Evolutionary conservation across 1,140 invertebrate species (phyloP), one percentile per base, ranked within the genome.

Genomic region (Ceratina australensis): DNA sequence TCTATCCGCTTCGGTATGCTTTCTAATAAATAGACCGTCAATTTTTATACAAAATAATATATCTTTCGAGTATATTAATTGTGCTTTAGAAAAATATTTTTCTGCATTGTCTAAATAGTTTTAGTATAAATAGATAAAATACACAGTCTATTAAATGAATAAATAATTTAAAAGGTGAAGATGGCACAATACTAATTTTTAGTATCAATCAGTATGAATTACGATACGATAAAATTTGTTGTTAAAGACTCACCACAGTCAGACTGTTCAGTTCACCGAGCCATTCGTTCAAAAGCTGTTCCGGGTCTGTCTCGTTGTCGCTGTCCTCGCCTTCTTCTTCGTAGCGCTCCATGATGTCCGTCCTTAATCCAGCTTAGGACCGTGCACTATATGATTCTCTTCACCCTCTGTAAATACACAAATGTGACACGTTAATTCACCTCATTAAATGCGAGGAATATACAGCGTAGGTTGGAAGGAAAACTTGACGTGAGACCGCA

Each of bases 281-380:
- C 94, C 94, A 95, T 77, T 94, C 94, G 87, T 95, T 94, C 73
- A 95, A 90, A 52, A 95, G 92, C 78, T 94, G 93, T 84, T 95
- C 94, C 15, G 94, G 94, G 90, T 93, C 93, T 68, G 91, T 92
- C 86, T 93, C 93, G 76, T 92, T 91, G 88, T 93, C 93, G 66
- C 93, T 93, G 84, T 93, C 93, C 56, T 91, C 92, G 72, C 90
- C 91, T 84, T 92, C 90, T 80, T 92, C 91, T 77, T 92, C 90
- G 83, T 91, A 91, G 33, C 90, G 88, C 16, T 92, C 91, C 91
- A 92, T 92, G 57, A 63, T 67, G 52, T 76, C 56, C 52, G 72
- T 26, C 66, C 69, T 81, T 71, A 73, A 80, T 73, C 64, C 67
- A 67, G 75, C 71, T 81, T 72, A 64, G 52, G 42, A 57, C 22